Evolutionary conservation across 1,140 invertebrate genomes (phyloP), one percentile per base, ranked within the genome.

Genomic region (Adoxophyes honmai): DNA sequence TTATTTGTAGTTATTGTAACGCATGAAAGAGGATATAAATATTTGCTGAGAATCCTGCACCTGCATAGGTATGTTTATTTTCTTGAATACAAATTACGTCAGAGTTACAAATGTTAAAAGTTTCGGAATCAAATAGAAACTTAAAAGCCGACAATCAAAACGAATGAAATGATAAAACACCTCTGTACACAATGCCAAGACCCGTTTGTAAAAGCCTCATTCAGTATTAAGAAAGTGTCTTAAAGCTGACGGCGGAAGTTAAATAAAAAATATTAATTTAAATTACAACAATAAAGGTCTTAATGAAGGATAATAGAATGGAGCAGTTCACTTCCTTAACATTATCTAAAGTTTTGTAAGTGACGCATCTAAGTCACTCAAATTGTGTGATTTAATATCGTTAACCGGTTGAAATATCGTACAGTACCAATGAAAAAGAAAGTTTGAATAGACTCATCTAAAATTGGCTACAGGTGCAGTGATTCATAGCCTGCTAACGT

Each of bases 301-400:
- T 78, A 74, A 80, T 73, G 73, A 80, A 66, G 63, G 55, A 57
- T n/a, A n/a, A n/a, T n/a, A n/a, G n/a, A n/a, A n/a, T n/a, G n/a
- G n/a, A n/a, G n/a, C n/a, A n/a, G n/a, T n/a, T n/a, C n/a, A n/a
- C n/a, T n/a, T n/a, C n/a, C n/a, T n/a, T n/a, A n/a, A n/a, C n/a
- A n/a, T n/a, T n/a, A n/a, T n/a, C n/a, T 28, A 28, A 28, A 28
- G 21, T 28, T 28, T 6, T n/a, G n/a, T n/a, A n/a, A n/a, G n/a
- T n/a, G n/a, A n/a, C n/a, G n/a, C n/a, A 28, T 28, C 6, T 28
- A 28, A 28, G 6, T 28, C 21, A 28, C 21, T 28, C 21, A 28
- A 28, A 3, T 28, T 28, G 21, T 28, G 21, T 6, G 6, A 28
- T 28, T 28, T 28, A 28, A 28, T 28, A 28, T 28, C 21, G 21